Evolutionary conservation across 1,140 invertebrate genomes (phyloP).

Genomic region (Atta texana): DNA sequence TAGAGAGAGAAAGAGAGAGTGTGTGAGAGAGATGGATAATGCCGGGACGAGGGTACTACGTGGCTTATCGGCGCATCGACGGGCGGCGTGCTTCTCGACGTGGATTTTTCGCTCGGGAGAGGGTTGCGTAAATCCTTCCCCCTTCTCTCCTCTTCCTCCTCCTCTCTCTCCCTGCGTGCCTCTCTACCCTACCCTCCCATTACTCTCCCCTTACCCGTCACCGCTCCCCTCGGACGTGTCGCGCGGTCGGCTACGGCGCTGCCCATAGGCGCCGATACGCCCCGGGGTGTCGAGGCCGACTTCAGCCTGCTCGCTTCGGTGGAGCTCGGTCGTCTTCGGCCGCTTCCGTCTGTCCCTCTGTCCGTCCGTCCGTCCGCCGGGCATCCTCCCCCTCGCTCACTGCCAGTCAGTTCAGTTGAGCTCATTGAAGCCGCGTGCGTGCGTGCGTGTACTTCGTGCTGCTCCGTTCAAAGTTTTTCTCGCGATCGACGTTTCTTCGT

Average conservation of each 20-base stretch:
- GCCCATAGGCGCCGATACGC: conserved; percentile 78
- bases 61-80: conserved; percentile 78
- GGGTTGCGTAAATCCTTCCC: conserved; percentile 83
- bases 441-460: conserved; percentile 49
- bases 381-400: conserved; percentile 77
- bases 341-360: conserved; percentile 57
- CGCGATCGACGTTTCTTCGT: too few relatives aligned
- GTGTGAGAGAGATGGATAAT: conserved; percentile 48
- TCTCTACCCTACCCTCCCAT: conserved; percentile 26
- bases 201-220: conserved; percentile 45
- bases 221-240: conserved; percentile 66
- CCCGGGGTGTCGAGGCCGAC: conserved; percentile 75
- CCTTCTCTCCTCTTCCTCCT: conserved; percentile 35
- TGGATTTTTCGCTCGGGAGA: conserved; percentile 79
- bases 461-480: neutral
- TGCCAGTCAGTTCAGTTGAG: conserved; percentile 71
- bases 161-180: conserved; percentile 57
- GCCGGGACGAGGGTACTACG: conserved; percentile 69
- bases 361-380: conserved; percentile 73
- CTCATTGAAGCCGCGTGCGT: conserved; percentile 76
- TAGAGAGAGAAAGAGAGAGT: conserved; percentile 33
- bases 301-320: conserved; percentile 29
- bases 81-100: conserved; percentile 74
- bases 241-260: conserved; percentile 74
- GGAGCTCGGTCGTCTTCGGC: conserved; percentile 48